Conservation (phyloP, 2,888 invertebrate genomes). For the Andrena bicolor region DNA sequence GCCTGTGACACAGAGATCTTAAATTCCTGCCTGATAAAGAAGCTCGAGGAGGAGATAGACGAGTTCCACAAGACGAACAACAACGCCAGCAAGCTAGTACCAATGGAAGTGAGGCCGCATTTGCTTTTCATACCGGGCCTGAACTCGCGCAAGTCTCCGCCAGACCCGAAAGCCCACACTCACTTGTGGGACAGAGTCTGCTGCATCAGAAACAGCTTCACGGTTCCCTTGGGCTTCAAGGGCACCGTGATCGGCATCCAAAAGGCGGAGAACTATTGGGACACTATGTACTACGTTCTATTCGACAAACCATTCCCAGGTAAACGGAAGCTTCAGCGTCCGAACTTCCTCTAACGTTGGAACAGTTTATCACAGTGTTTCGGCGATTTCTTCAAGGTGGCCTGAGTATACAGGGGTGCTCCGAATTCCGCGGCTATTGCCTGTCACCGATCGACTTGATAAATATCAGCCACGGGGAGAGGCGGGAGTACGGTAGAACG, state of each 20-base stretch:
- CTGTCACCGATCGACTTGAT: constrained; percentile 87
- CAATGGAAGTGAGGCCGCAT: constrained; percentile 93
- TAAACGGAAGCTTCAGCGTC: constrained; percentile 23
- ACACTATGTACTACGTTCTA: constrained; percentile 91
- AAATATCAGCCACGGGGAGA: constrained; percentile 87
- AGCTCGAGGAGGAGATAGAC: constrained; percentile 86
- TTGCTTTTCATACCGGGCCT: constrained; percentile 89
- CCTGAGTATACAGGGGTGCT: constrained; percentile 85
- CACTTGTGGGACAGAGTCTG: constrained; percentile 94
- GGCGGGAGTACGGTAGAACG: constrained; percentile 76
- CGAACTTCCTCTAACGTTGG: background rate
- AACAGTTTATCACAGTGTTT: background rate
- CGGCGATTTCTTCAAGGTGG: constrained; percentile 86
- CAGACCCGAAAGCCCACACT: constrained; percentile 90
- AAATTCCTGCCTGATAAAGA: constrained; percentile 88
- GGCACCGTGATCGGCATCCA: constrained; percentile 94
- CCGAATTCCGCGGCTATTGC: constrained; percentile 86
- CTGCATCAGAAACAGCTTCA: constrained; percentile 90
- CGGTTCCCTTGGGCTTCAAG: constrained; percentile 92
- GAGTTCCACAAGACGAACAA: constrained; percentile 65
- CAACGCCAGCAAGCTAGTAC: constrained; percentile 86
- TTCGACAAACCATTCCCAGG: constrained; percentile 91
- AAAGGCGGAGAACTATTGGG: constrained; percentile 86
- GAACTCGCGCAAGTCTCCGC: constrained; percentile 87
- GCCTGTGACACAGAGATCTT: constrained; percentile 90